A percentile compares a stretch with the other conserved stretches of the same genome.
phyloP scores from a whole-genome alignment of 2,113 vertebrate species.

The Tretioscincus oriximinensis region DNA sequence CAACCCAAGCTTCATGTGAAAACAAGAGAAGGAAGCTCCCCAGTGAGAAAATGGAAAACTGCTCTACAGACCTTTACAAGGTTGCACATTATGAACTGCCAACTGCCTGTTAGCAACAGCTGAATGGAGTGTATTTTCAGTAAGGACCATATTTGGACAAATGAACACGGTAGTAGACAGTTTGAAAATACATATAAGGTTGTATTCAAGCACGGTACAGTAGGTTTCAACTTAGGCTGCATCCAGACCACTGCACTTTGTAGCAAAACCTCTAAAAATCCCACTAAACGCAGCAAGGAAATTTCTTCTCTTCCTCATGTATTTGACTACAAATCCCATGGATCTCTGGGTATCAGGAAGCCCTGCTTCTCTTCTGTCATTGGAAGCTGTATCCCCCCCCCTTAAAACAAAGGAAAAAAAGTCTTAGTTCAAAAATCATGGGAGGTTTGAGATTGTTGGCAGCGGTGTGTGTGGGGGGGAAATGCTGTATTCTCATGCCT shows the following conservation, averaged over 20 bases:
- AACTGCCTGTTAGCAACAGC: conserved; percentile 12
- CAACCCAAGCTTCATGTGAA: background rate
- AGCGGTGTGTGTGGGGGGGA: no score
- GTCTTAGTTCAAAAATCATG: no score
- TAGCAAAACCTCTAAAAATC: no score
- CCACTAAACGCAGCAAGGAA: no score
- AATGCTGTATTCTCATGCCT: no score
- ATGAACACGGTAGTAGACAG: background rate
- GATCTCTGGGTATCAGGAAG: no score
- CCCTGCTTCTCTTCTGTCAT: background rate
- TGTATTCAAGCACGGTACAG: background rate
- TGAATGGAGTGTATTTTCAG: conserved; percentile 4
- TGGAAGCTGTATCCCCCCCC: background rate
- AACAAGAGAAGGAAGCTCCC: background rate
- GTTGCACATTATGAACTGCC: background rate
- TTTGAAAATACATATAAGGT: background rate
- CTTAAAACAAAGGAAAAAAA: background rate
- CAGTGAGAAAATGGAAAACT: background rate
- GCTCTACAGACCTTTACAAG: background rate
- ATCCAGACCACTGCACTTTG: no score
- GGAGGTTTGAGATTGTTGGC: no score
- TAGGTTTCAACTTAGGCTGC: no score
- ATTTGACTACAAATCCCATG: no score
- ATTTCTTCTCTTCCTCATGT: no score
- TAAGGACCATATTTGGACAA: conserved; percentile 16